Percentiles rank a stretch among this genome's conserved stretches.
phyloP scores from a whole-genome alignment of 2,113 vertebrate genomes.

The Oriolus oriolus region DNA sequence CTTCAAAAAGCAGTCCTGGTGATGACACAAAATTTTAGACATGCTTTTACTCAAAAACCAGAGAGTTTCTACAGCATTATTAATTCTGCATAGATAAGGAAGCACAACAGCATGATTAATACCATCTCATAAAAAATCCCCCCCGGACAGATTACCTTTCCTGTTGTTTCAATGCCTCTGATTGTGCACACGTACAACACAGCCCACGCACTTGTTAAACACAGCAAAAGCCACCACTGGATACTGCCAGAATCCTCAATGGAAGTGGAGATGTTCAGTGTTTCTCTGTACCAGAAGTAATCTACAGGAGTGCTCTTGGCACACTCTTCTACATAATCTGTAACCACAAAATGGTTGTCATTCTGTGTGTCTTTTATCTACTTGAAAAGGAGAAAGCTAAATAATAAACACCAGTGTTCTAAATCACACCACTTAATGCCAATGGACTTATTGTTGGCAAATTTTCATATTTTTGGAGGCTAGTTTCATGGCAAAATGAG shows the following conservation, averaged over 20 bases:
- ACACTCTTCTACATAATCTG: conserved; percentile 83
- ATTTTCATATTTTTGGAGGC: background rate
- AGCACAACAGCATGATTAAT: background rate
- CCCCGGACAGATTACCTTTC: conserved; percentile 77
- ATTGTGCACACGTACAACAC: conserved; percentile 82
- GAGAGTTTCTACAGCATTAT: background rate
- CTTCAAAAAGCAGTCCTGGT: background rate
- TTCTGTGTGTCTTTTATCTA: background rate
- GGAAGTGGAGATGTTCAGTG: conserved; percentile 78
- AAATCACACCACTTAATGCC: background rate
- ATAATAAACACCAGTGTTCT: background rate
- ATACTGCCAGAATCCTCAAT: conserved; percentile 79
- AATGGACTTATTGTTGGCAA: background rate
- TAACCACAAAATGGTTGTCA: background rate
- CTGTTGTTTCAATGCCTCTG: conserved; percentile 88
- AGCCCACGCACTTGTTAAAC: conserved; percentile 81
- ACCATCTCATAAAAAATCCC: fast-evolving
- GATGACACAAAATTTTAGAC: background rate
- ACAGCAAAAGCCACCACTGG: conserved; percentile 86
- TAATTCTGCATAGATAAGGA: background rate
- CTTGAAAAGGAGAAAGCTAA: background rate
- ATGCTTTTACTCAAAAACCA: background rate
- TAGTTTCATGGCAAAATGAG: background rate
- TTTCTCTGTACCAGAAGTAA: conserved; percentile 95
- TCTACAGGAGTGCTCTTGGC: conserved; percentile 84